Base-by-base conservation (phyloP, 1,140 invertebrate species). In the Drosophila pachea region DNA sequence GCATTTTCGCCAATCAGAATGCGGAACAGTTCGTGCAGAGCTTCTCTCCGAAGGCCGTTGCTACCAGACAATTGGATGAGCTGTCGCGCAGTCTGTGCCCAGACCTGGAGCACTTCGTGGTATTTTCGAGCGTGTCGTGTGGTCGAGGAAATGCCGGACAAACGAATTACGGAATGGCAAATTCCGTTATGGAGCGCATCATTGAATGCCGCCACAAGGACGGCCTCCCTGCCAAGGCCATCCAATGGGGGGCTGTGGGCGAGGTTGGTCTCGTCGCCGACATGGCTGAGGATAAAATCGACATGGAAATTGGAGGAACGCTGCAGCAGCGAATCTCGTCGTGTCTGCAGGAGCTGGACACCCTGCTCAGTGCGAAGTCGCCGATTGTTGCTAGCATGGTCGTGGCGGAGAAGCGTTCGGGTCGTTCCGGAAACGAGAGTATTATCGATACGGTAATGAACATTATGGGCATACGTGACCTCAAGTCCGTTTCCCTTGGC, bases 111-210 rank as follows among this genome's bases (percentile, higher is more conserved):
- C 91, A 93, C 74, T 94, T 95, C 74, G 93, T 94, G 4, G 93
- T 96, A 16, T 98, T 97, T 89, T 97, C 96, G 1, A 97, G 95
- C 48, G 94, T 97, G 4, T 94, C 94, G 33, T 97, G 95, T 89
- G 96, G 96, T 5, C 92, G 95, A 49, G 97, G 97, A 64, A 97
- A 98, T 89, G 93, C 93, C 43, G 96, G 96, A 4, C 96, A 97
- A 89, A 93, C 94, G 0, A 98, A 97, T 89, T 98, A 98, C 88
- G 97, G 93, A 38, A 92, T 93, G 90, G 92, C 93, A 6, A 95
- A 94, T 88, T 94, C 93, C 0, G 90, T 94, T 8, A 94, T 95
- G 94, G 94, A 95, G 88, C 91, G 93, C 62, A 92, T 95, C 53
- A 93, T 94, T 73, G 93, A 94, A 76, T 73, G 89, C 70, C 90